Percentiles rank a stretch among this genome's conserved stretches.
Conservation (phyloP, 2,797 vertebrate species). For the Sebastes melanostomus region DNA sequence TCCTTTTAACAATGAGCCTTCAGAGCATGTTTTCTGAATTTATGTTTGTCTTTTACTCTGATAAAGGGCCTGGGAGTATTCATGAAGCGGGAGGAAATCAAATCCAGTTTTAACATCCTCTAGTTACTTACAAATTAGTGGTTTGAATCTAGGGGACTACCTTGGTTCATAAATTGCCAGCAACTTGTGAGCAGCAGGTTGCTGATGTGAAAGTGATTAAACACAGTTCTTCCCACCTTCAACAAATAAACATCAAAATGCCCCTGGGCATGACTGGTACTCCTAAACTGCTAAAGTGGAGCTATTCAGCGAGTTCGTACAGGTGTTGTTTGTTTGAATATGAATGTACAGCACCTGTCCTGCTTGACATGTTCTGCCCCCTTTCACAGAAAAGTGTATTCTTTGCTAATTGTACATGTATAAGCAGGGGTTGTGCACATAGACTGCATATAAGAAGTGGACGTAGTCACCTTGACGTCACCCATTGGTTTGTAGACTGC, state of each 20-base stretch:
- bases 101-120: background rate
- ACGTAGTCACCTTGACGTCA: too few species aligned
- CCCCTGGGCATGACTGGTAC: background rate
- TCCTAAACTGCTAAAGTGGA: slow-evolving; percentile 11
- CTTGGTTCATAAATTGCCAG: slow-evolving; percentile 10
- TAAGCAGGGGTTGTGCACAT: background rate
- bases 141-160: background rate
- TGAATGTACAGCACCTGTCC: background rate
- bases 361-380: background rate
- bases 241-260: slow-evolving; percentile 16
- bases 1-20: slow-evolving; percentile 19
- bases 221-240: slow-evolving; percentile 10
- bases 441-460: fast-evolving
- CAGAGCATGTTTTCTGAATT: background rate
- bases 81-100: slow-evolving; percentile 1
- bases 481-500: too few species aligned
- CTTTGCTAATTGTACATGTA: background rate
- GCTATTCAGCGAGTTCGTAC: background rate
- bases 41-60: slow-evolving; percentile 9
- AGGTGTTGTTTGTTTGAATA: background rate
- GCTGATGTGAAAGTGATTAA: slow-evolving; percentile 9
- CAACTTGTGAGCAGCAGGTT: slow-evolving; percentile 8
- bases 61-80: slow-evolving; percentile 2
- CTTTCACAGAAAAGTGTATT: too few species aligned
- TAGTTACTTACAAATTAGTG: background rate